phyloP scores from a whole-genome alignment of 2,113 vertebrate species.

The Bos javanicus region DNA sequence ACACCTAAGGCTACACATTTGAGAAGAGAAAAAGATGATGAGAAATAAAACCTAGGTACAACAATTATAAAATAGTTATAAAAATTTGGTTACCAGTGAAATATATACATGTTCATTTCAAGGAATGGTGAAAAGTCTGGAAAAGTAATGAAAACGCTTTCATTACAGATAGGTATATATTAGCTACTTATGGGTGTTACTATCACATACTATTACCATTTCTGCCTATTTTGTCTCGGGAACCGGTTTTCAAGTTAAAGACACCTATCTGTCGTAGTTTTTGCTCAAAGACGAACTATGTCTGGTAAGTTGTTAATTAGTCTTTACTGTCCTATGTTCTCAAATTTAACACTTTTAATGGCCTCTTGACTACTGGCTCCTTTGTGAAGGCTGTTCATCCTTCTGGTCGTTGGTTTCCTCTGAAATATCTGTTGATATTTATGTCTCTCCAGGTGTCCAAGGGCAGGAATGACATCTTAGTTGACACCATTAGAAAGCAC shows the following conservation, averaged over 20 bases:
- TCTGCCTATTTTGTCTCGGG: background rate
- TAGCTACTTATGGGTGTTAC: background rate
- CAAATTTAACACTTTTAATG: background rate
- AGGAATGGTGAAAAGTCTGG: background rate
- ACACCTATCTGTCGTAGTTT: background rate
- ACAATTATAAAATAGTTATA: background rate
- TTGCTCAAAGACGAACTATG: constrained; percentile 1
- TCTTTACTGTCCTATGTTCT: background rate
- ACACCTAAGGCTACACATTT: constrained; percentile 30
- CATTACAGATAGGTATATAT: background rate
- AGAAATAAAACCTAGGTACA: background rate
- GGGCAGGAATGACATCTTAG: background rate
- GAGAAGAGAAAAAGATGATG: constrained; percentile 9
- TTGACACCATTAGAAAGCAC: background rate
- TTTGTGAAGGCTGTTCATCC: background rate
- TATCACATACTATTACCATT: background rate
- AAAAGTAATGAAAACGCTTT: background rate
- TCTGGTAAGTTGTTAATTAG: background rate
- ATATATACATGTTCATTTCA: background rate
- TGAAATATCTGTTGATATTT: background rate
- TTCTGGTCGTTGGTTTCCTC: background rate
- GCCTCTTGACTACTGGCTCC: background rate
- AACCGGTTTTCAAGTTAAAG: constrained; percentile 10
- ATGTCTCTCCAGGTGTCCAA: background rate
- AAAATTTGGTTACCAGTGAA: background rate